A percentile compares a stretch with the other conserved stretches of the same genome.
phyloP scores from a whole-genome alignment of 2,113 vertebrate species.

The Vidua macroura region DNA sequence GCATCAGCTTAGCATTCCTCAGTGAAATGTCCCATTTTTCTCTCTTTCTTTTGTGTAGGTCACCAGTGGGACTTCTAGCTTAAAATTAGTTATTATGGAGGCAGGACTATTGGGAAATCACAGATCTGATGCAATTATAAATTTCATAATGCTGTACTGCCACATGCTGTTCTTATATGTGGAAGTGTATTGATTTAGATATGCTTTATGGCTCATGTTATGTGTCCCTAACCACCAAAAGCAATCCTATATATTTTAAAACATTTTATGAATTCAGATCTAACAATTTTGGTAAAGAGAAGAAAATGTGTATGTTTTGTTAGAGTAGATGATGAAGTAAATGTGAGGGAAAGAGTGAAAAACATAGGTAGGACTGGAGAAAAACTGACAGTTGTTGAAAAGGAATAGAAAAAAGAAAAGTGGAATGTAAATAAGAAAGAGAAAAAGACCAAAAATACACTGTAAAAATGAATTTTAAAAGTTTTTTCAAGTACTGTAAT shows the following conservation, averaged over 20 bases:
- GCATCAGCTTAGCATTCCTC: not conserved
- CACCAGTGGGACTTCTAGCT: not conserved
- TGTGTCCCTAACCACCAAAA: not conserved
- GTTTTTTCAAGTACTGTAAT: not conserved
- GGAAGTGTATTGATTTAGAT: conserved; percentile 28
- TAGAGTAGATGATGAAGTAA: not conserved
- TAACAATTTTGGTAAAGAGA: not conserved
- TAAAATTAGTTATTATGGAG: conserved; percentile 19
- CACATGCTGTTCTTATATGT: conserved; percentile 28
- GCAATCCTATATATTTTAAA: not conserved
- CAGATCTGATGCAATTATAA: not conserved
- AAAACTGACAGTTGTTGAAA: not conserved
- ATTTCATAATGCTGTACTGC: conserved; percentile 40
- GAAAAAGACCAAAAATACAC: not conserved
- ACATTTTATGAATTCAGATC: not conserved
- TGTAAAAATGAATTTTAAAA: not conserved
- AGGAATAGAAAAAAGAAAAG: not conserved
- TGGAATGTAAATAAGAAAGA: not conserved
- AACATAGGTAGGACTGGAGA: not conserved
- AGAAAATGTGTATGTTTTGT: not conserved
- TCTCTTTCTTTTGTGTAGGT: not conserved
- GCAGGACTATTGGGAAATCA: conserved; percentile 32
- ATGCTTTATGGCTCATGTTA: not conserved
- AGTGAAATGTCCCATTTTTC: not conserved
- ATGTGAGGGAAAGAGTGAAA: not conserved